Conservation (phyloP, 2,113 vertebrate species). For the Rhipidura dahli region DNA sequence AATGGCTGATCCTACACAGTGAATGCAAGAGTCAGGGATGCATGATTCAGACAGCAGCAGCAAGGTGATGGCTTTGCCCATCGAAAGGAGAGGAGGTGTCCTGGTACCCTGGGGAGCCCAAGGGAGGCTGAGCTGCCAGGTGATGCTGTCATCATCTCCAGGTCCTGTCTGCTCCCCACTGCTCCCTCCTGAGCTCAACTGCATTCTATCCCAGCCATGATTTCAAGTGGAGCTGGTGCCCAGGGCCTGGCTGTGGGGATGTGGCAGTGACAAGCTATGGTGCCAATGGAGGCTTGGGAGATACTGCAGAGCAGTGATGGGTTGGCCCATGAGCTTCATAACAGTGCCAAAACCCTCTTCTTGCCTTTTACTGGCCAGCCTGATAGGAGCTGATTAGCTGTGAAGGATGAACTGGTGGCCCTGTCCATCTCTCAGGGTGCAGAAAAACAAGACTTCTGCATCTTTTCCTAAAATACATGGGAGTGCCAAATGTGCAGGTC, state of each 20-base stretch:
- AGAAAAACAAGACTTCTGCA: not conserved
- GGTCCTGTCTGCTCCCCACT: not conserved
- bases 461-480: not conserved
- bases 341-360: not conserved
- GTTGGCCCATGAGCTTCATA: not conserved
- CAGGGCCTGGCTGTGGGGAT: not conserved
- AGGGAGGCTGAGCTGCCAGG: not conserved
- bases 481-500: not conserved
- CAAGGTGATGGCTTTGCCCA: not conserved
- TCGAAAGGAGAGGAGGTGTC: rapidly evolving
- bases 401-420: not conserved
- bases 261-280: not conserved
- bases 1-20: not conserved
- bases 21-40: not conserved
- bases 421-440: not conserved
- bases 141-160: not conserved
- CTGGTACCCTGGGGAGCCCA: not conserved
- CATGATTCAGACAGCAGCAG: not conserved
- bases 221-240: not conserved
- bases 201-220: rapidly evolving
- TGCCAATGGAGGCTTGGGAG: not conserved
- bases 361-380: not conserved
- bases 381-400: not conserved
- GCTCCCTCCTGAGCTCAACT: not conserved
- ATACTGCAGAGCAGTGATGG: not conserved